Evolutionary conservation across 2,888 invertebrate species (phyloP), one percentile per base, ranked within the genome.

Genomic region (Mesochorus sp.): DNA sequence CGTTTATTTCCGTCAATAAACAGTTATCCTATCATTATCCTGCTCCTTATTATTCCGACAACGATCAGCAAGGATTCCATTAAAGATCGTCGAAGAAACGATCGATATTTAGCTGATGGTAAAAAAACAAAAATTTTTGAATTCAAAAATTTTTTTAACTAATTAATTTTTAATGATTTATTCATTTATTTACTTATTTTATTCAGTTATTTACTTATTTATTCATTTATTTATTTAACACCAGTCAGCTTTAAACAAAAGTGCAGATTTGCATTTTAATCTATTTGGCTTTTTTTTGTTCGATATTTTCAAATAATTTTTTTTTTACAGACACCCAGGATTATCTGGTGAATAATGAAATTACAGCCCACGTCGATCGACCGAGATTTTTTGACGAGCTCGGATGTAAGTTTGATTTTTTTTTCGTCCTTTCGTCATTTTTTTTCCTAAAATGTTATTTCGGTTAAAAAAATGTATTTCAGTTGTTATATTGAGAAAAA

Each of bases 361-460:
- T 89, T 55, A 84, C 82, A 39, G 61, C 84, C 21, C 76, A 84
- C 34, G 84, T 83, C 21, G 51, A 80, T 21, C 80, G 87, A 66
- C 83, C 85, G 80, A 85, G 89, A 80, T 91, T 91, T 72, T 89
- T 91, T 83, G 90, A 90, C 75, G 89, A 90, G 73, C 87, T 91
- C 53, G 90, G 89, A 80, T 55, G 90, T 91, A 83, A 91, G 90
- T 88, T 67, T 34, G 1, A 3, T 8, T 12, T 34, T 10, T 21
- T 1, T 47, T 8, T n/a, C 5, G 14, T 12, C 24, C 1, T 17
- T 70, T 53, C 6, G 10, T 31, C 14, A 5, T 17, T 3, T 26
- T 68, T 68, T 8, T 31, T 42, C 10, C 26, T n/a, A 10, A 14
- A 26, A 51, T 28, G 39, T 44, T n/a, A n/a, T n/a, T n/a, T n/a